Base-by-base conservation (phyloP, 1,140 invertebrate species). In the Magallana gigas region DNA sequence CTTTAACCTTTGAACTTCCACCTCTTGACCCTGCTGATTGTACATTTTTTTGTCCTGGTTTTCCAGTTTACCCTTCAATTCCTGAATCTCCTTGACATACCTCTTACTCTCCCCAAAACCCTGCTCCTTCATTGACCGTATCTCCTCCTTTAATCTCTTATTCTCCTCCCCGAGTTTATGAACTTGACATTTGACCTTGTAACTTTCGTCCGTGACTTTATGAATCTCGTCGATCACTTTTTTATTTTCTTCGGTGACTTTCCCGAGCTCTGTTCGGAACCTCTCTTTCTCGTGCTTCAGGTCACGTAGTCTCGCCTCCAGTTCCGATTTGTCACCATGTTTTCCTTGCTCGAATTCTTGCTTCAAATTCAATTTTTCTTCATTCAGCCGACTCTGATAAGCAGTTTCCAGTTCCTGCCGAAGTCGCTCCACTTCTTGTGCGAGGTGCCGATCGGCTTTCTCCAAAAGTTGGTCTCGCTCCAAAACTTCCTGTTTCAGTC, bases 401-500 rank as follows among this genome's bases (percentile, higher is more conserved):
- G 86, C 88, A 8, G 83, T 84, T 62, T 90, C 92, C 57, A 92
- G 86, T 56, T 90, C 89, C 11, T 83, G 60, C 0, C 85, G 81
- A 14, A 92, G 58, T 48, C 89, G 89, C 11, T 91, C 88, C 12
- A 92, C 87, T 85, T 92, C 92, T 23, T 89, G 84, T 57, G 89
- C 88, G 68, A 92, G 86, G 87, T 92, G 92, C 16, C n/a, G 36
- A 84, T 92, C 92, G 8, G 92, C 92, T 71, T 88, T 90, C 36
- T 89, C 85, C 56, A 92, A 85, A 11, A 92, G 88, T 59, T 87
- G 57, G 57, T 93, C 92, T n/a, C 90, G 82, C 57, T 90, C 81
- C 59, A 85, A 71, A 5, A 92, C 85, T 68, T 91, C 90, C 82
- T 88, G 82, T 86, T 88, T 64, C 59, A 92, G 60, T 23, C 71